These are phyloP conservation scores for Drosophila triauraria DNA, from an alignment of 1,140 invertebrate species.

Conservation along the genomic window DNA sequence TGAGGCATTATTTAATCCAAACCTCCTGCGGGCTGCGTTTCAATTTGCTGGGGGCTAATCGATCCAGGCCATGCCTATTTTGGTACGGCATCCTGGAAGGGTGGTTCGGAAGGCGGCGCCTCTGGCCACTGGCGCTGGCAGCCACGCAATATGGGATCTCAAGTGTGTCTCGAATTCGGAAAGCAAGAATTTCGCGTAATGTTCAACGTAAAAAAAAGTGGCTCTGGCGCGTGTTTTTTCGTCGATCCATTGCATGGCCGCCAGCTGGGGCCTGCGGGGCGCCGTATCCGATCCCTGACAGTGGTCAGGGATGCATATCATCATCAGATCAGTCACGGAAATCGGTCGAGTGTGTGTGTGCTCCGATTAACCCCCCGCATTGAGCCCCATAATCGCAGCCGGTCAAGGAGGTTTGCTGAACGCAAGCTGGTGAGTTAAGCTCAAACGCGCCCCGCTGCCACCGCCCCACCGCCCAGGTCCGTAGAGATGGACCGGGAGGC, in stretches of 20 bases:
- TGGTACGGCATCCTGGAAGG: slow-evolving; percentile 42
- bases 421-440: slow-evolving; percentile 51
- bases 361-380: slow-evolving; percentile 74
- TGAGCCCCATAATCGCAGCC: slow-evolving; percentile 82
- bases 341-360: slow-evolving; percentile 55
- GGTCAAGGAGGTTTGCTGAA: slow-evolving; percentile 75
- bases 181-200: slow-evolving; percentile 49
- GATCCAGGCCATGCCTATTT: slow-evolving; percentile 45
- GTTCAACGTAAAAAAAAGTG: slow-evolving; percentile 43
- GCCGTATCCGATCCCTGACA: slow-evolving; percentile 37
- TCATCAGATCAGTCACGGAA: slow-evolving; percentile 57
- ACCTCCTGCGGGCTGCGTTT: slow-evolving; percentile 76
- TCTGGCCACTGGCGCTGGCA: slow-evolving; percentile 7
- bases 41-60: slow-evolving; percentile 72
- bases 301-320: slow-evolving; percentile 1
- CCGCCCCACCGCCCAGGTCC: neutral
- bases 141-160: slow-evolving; percentile 63
- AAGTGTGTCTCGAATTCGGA: slow-evolving; percentile 37
- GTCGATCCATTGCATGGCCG: slow-evolving; percentile 63
- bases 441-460: slow-evolving; percentile 15
- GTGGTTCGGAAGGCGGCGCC: slow-evolving; percentile 33
- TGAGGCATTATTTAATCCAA: slow-evolving; percentile 54
- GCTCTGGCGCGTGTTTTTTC: slow-evolving; percentile 62
- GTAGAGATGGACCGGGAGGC: neutral
- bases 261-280: slow-evolving; percentile 11